Evolutionary conservation across 2,888 invertebrate species (phyloP), one percentile per base, ranked within the genome.

Genomic region (Entomobrya multifasciata): DNA sequence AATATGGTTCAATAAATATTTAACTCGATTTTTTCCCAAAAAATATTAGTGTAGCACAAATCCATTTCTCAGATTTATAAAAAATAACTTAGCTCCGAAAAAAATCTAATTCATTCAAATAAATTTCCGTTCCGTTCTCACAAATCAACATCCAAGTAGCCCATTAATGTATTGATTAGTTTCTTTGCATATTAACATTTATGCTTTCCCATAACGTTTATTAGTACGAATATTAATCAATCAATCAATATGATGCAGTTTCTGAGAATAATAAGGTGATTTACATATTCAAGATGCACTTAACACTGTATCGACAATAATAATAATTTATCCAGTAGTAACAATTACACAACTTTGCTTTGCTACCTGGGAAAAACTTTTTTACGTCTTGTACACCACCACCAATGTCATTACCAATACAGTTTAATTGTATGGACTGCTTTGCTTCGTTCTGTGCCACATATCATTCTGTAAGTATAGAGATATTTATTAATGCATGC

Each of bases 281-380:
- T 72, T 74, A 36, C 52, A 74, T 55, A 74, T 49, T 15, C 27
- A 5, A 62, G 11, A 62, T 25, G 62, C 55, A n/a, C 20, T 55
- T 47, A 49, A 3, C 13, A 25, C 1, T 27, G 60, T 27, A 27
- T 57, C 22, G 17, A 15, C 17, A 13, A 62, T n/a, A 30, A 62
- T 30, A 11, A 13, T 25, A 22, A 22, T 25, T 25, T 60, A 70
- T 70, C n/a, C 6, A 67, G 22, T 67, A 11, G 3, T 13, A 20
- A 1, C n/a, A n/a, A 49, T 27, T 11, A 25, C 25, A 13, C 70
- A n/a, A 36, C n/a, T 44, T 72, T 1, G 27, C 11, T 52, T 25
- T 25, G 1, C 30, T 52, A 72, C 67, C 30, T 80, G 67, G 79
- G 79, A 80, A 80, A 60, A 60, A 49, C 20, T 80, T 80, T 80